Base-by-base conservation (phyloP, 30 jellyfish, hydroid and myxozoan species). In the Hydractinia echinata region DNA sequence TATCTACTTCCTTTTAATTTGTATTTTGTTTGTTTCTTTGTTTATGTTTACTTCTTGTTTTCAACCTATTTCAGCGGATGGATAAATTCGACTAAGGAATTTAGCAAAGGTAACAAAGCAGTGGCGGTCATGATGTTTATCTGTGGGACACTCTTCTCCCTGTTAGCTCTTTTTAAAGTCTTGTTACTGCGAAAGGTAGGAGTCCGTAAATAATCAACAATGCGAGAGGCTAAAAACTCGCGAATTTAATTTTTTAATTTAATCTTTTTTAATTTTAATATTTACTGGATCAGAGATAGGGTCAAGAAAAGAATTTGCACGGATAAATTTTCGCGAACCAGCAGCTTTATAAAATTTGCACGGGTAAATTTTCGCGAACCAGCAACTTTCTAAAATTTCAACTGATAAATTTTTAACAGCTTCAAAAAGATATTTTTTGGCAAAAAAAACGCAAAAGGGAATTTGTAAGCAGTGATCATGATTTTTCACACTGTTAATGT, bases 41-140 rank as follows among this genome's bases (percentile, higher is more conserved):
- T 76, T 76, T 54, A 50, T 76, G 6, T 76, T 58, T 13, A 16
- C 19, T 58, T 58, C 1, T 15, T 73, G 14, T 30, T 51, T 14
- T 64, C 58, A 16, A 0, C 56, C 72, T 88, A 21, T 76, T 72
- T 66, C 55, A 94, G 99, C 79, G 99, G 99, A 14, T 94, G 99
- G 99, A 94, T 94, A 19, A 94, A 94, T 72, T 96, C 91, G 10
- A 93, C 89, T 4, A 52, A 64, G 20, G 80, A 49, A 18, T n/a
- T n/a, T n/a, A n/a, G n/a, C n/a, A n/a, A n/a, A n/a, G 44, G 44
- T 30, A 72, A 84, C 73, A 77, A 60, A 52, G 97, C 88, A 5
- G 96, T 88, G 11, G 96, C 96, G 11, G 97, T 82, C 60, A 86
- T 94, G 99, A 84, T 88, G 96, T 88, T 88, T 60, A 60, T 88